Percentiles rank a stretch among this genome's conserved stretches.
Evolutionary conservation across 2,888 invertebrate genomes (phyloP).

Genomic region (Cancer borealis): DNA sequence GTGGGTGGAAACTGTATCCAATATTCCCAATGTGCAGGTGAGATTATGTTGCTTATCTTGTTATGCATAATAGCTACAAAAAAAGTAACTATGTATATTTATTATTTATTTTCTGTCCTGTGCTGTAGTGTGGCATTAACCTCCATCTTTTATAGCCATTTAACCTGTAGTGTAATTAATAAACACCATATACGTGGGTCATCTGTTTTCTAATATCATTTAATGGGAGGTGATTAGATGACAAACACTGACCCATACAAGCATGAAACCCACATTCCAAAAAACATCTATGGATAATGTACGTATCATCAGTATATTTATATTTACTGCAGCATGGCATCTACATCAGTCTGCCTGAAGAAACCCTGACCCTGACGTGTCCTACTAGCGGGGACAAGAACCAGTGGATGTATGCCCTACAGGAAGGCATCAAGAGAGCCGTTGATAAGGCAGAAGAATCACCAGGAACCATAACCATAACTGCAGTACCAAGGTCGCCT

Average conservation of each 20-base stretch:
- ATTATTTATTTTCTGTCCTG: too few species aligned
- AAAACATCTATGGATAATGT: too few species aligned
- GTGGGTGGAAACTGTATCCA: slow-evolving; percentile 89
- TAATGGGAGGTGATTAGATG: too few species aligned
- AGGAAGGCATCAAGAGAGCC: slow-evolving; percentile 84
- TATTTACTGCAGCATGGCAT: slow-evolving; percentile 76
- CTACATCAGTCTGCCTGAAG: slow-evolving; percentile 89
- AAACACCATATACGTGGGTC: too few species aligned
- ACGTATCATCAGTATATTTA: background rate
- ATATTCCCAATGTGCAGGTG: slow-evolving; percentile 84
- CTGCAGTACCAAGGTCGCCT: slow-evolving; percentile 84
- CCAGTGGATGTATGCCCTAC: slow-evolving; percentile 89
- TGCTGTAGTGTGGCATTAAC: too few species aligned
- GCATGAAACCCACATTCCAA: background rate
- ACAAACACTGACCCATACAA: background rate
- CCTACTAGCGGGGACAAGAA: slow-evolving; percentile 86
- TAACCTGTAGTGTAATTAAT: too few species aligned
- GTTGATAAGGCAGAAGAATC: slow-evolving; percentile 20
- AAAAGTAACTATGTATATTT: too few species aligned
- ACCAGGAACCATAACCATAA: slow-evolving; percentile 46
- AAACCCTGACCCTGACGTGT: slow-evolving; percentile 86
- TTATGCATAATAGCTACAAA: too few species aligned
- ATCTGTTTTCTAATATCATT: too few species aligned
- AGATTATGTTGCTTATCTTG: slow-evolving; percentile 69
- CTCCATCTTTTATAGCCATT: too few species aligned